Base-by-base conservation (phyloP, 2,113 vertebrate genomes). In the Cercocebus atys region DNA sequence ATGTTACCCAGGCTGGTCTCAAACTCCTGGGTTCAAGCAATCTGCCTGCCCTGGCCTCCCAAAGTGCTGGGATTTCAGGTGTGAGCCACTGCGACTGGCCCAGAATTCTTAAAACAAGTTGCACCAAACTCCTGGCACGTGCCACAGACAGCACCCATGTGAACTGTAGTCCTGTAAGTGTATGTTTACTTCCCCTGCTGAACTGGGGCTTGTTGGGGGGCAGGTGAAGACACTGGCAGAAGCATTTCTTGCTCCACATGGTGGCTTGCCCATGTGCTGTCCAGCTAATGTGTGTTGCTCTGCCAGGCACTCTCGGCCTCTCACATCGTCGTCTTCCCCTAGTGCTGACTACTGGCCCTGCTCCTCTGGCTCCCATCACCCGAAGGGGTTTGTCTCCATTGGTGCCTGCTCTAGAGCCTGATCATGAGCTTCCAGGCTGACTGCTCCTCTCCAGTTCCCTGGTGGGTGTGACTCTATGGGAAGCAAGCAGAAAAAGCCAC, bases 301-400 rank as follows among this genome's bases (percentile, higher is more conserved):
- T 2, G 6, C 3, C 2, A 0, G 32, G 16, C 50, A 13, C 5
- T 10, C 9, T 25, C 17, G 8, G 20, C 12, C 68, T 57, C 38
- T 52, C 2, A 2, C n/a, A 2, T 18, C 20, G 0, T 85, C 22
- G 0, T 27, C 16, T 16, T 78, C 84, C 35, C n/a, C 50, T 8
- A 6, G 30, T 32, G 40, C 8, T 5, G 43, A 45, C 11, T 6
- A 22, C 12, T 5, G 1, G 32, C 8, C 47, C 45, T 43, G 17
- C 6, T 59, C 45, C 70, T 64, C 22, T 6, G n/a, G 17, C 57
- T 50, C 68, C 55, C 0, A 0, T 59, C 68, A 59, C 59, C 22
- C 22, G 4, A 0, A 13, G 30, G 20, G 27, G 2, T 10, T 43
- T 30, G 16, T 90, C 76, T 43, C 95, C 32, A 3, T 2, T 30